Conservation (phyloP, 1,140 invertebrate genomes). For the Venustaconcha ellipsiformis region DNA sequence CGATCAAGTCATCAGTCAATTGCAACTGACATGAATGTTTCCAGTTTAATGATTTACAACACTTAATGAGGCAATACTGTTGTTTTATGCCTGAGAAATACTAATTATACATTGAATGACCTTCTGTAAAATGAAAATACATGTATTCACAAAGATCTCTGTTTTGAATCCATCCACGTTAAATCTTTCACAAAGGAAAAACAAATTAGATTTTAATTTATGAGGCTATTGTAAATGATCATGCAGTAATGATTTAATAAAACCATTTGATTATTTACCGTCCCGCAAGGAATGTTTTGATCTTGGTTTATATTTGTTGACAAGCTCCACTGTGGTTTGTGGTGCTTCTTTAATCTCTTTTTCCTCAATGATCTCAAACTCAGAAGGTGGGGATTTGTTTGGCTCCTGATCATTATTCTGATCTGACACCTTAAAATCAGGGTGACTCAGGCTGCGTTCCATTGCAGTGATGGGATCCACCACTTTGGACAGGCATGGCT, state of each 20-base stretch:
- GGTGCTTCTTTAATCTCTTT: slow-evolving; percentile 66
- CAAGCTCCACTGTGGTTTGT: slow-evolving; percentile 45
- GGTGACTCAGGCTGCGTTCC: slow-evolving; percentile 35
- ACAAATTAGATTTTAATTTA: too few species aligned
- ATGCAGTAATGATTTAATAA: background rate
- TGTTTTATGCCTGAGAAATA: too few species aligned
- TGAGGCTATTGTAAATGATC: too few species aligned
- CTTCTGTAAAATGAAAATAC: too few species aligned
- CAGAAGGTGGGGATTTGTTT: slow-evolving; percentile 74
- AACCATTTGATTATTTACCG: slow-evolving; percentile 38
- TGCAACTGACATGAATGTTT: too few species aligned
- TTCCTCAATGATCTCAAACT: slow-evolving; percentile 76
- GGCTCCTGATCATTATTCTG: slow-evolving; percentile 19
- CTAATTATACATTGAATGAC: too few species aligned
- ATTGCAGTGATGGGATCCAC: background rate
- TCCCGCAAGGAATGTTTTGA: slow-evolving; percentile 58
- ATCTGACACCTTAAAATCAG: slow-evolving; percentile 31
- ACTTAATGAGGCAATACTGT: too few species aligned
- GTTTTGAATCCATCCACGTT: too few species aligned
- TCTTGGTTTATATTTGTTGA: slow-evolving; percentile 52
- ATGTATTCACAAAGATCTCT: too few species aligned
- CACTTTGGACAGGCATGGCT: slow-evolving; percentile 21
- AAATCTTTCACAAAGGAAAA: too few species aligned
- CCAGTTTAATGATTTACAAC: too few species aligned
- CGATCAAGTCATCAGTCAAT: too few species aligned